A percentile compares a stretch with the other conserved stretches of the same genome.
phyloP scores from a whole-genome alignment of 2,797 vertebrate genomes.

The Eulemur mongoz region DNA sequence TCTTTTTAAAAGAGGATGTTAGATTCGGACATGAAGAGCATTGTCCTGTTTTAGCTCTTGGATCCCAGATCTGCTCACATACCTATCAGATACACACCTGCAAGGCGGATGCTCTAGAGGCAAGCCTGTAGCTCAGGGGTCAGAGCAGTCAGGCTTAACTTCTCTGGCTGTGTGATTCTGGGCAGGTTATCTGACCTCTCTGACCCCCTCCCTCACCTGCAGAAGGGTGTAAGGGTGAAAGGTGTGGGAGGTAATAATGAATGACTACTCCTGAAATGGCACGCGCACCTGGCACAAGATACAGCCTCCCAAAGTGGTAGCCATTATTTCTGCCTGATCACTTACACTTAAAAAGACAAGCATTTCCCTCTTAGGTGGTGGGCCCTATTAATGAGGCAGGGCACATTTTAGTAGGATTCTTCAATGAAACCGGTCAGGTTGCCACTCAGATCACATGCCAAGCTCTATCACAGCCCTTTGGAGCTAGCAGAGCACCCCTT shows the following conservation, averaged over 20 bases:
- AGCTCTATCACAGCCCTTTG: not conserved
- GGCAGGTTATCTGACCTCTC: not conserved
- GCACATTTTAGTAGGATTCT: not conserved
- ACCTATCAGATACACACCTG: not conserved
- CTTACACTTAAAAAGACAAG: not conserved
- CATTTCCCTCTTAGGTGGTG: not conserved
- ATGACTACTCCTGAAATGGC: not conserved
- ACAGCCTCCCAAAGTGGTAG: not conserved
- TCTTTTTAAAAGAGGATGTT: not conserved
- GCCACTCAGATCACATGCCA: not conserved
- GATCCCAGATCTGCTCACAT: not conserved
- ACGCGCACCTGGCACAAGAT: not conserved
- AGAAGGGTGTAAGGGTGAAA: not conserved
- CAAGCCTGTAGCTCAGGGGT: not conserved
- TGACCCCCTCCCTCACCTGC: not conserved
- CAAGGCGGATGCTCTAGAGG: not conserved
- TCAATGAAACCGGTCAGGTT: not conserved
- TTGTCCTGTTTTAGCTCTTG: not conserved
- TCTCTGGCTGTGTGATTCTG: not conserved
- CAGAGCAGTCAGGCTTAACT: not conserved
- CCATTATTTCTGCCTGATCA: not conserved
- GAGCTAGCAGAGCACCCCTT: not conserved
- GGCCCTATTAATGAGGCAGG: not conserved
- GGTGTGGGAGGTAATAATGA: not conserved
- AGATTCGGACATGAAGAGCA: not conserved